phyloP scores from a whole-genome alignment of 2,113 vertebrate genomes.

The Guaruba guarouba region DNA sequence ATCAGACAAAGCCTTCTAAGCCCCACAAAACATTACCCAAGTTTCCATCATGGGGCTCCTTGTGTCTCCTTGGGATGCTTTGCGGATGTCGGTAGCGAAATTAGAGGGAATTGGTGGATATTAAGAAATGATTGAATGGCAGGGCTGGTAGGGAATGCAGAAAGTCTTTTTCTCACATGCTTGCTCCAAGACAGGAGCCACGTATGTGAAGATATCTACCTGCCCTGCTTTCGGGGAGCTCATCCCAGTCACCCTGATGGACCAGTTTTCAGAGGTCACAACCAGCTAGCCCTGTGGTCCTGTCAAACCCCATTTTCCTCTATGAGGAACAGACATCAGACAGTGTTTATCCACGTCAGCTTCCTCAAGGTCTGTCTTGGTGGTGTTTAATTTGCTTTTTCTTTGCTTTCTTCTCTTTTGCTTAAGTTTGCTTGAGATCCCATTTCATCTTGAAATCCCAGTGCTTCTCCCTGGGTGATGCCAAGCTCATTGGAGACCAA shows the following conservation, averaged over 20 bases:
- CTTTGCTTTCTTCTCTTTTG: background rate
- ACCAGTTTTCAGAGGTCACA: background rate
- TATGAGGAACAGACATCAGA: background rate
- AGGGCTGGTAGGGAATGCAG: background rate
- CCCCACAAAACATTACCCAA: background rate
- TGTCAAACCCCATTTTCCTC: background rate
- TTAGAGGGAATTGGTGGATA: background rate
- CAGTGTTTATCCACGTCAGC: background rate
- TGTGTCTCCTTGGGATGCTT: background rate
- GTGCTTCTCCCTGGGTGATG: background rate
- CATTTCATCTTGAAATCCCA: background rate
- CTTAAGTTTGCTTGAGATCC: background rate
- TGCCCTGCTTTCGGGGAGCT: background rate
- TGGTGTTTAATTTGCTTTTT: background rate
- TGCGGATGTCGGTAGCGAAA: background rate
- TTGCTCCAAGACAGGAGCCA: background rate
- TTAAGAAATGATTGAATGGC: background rate
- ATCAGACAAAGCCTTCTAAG: background rate
- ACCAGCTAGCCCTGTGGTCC: background rate
- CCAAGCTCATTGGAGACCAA: background rate
- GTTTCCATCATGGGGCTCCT: background rate
- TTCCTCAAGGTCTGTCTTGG: background rate
- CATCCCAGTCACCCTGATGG: background rate
- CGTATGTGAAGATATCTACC: accelerated
- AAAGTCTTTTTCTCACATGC: background rate